Conservation (phyloP, 2,797 vertebrate species). For the Poliocrania exsul region DNA sequence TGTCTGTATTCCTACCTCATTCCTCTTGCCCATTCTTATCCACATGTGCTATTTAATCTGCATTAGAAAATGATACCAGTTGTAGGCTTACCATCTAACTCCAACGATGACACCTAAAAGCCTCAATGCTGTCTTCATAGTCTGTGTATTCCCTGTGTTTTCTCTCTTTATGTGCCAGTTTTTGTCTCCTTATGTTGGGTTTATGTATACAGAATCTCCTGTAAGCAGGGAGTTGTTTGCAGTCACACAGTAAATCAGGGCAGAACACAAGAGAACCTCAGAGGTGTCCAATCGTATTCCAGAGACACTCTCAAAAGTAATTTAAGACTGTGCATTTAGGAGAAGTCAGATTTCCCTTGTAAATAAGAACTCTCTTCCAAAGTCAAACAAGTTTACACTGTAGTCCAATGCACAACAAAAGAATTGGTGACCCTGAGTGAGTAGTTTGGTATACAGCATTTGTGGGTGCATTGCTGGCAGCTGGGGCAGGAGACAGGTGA, state of each 20-base stretch:
- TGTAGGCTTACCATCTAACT: not conserved
- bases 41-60: not conserved
- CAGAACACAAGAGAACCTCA: not conserved
- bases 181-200: not conserved
- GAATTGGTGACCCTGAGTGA: not conserved
- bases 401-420: not conserved
- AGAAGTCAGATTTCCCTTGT: not conserved
- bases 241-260: constrained; percentile 3
- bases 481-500: not conserved
- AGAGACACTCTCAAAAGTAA: not conserved
- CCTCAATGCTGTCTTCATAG: not conserved
- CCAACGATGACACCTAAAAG: not conserved
- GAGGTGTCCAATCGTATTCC: not conserved
- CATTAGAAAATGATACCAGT: not conserved
- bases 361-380: not conserved
- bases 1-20: not conserved
- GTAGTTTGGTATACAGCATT: not conserved
- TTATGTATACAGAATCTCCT: not conserved
- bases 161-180: not conserved
- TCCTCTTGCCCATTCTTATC: not conserved
- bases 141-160: not conserved
- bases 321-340: not conserved
- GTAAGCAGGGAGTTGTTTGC: not conserved
- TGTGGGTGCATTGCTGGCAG: not conserved
- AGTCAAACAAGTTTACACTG: not conserved